Base-by-base conservation (phyloP, 2,797 vertebrate genomes). In the Squalus acanthias region DNA sequence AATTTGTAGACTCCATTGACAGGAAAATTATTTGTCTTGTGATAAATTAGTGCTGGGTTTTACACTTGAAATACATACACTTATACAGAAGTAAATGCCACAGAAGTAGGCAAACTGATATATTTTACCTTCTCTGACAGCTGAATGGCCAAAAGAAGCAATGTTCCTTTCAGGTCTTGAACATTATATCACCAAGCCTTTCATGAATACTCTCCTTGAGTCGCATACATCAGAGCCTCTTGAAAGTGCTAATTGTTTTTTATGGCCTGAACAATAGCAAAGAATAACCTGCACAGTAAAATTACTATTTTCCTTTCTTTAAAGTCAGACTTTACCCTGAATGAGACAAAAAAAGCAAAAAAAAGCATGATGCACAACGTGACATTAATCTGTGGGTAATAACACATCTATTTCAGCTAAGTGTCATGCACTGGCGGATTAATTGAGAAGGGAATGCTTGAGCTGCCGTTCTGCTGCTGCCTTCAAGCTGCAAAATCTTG, bases 1-100 rank as follows among this genome's bases (percentile, higher is more conserved):
- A 98, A 98, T 98, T 98, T 98, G 98, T 98, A 98, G 98, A 98
- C 98, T 98, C 98, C 97, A 97, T 97, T 98, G 98, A 97, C 98
- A 98, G 97, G 98, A 97, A 98, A 98, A 98, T 98, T 98, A 98
- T 98, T 98, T 98, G 97, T 98, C 97, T 98, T 98, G 98, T 98
- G 98, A 98, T 98, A 98, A 98, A 98, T 98, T 98, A 98, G 97
- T 98, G 97, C 97, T 97, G 97, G 97, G 97, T 97, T 98, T 98
- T 98, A 97, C 98, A 97, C 97, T 97, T 97, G 97, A 97, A 97
- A 97, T 96, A 98, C 98, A 98, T 97, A 98, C 97, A 98, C 97
- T 98, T 98, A 97, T 97, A 97, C 97, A 97, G 97, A 98, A 98
- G 98, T 98, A 98, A 98, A 98, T 98, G 98, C 97, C 97, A 98